These are phyloP conservation scores for Salvelinus namaycush DNA, from an alignment of 2,113 vertebrate species.

Conservation along the genomic window DNA sequence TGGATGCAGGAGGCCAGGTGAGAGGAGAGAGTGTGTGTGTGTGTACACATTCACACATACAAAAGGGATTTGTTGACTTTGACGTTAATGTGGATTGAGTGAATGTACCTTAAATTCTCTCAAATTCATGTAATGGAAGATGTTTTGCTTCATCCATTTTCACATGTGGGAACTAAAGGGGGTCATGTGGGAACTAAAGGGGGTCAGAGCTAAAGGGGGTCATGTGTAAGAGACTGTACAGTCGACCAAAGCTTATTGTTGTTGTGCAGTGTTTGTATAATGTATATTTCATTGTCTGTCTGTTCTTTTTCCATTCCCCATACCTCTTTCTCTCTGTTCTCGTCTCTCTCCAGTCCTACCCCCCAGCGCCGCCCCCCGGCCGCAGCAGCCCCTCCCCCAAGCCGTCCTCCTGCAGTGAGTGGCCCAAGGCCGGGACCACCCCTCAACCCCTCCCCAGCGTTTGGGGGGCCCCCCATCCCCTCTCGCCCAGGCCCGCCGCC, in stretches of 20 bases:
- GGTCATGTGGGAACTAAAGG: too few relatives aligned
- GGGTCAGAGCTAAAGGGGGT: too few relatives aligned
- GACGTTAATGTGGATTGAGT: too few relatives aligned
- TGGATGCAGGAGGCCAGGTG: constrained; percentile 83
- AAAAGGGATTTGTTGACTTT: too few relatives aligned
- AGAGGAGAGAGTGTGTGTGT: background rate
- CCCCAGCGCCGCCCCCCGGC: constrained; percentile 75
- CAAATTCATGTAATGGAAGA: too few relatives aligned
- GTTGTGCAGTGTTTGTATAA: background rate
- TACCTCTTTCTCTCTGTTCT: constrained; percentile 8
- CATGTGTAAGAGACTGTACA: background rate
- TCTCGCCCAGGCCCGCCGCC: constrained; percentile 81
- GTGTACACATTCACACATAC: background rate
- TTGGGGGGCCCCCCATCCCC: constrained; percentile 84
- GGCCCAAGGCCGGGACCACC: constrained; percentile 88
- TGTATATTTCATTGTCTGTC: background rate
- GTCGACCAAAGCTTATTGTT: background rate
- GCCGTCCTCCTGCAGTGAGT: constrained; percentile 83
- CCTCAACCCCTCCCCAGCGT: constrained; percentile 78
- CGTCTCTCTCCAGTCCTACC: constrained; percentile 73
- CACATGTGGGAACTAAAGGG: too few relatives aligned
- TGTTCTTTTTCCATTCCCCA: background rate
- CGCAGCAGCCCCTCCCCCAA: constrained; percentile 70
- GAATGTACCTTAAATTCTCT: too few relatives aligned
- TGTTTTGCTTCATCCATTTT: too few relatives aligned